Conservation (phyloP, 2,888 invertebrate species). For the Pimpla rufipes region DNA sequence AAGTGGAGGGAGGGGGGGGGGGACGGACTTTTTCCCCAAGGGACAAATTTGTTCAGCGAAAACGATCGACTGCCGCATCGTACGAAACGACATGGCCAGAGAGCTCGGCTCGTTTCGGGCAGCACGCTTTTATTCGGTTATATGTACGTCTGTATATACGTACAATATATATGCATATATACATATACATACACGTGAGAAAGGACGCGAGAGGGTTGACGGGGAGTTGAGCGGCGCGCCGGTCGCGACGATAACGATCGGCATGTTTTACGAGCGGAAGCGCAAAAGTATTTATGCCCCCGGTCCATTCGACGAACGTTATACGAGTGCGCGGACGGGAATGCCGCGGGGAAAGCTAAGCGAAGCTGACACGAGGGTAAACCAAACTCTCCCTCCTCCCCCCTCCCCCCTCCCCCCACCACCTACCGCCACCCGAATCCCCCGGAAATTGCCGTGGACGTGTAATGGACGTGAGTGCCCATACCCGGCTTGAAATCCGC, state of each 20-base stretch:
- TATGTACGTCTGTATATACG: constrained; percentile 7
- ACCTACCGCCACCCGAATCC: neutral
- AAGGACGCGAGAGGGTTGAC: constrained; percentile 49
- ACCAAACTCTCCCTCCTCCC: constrained; percentile 29
- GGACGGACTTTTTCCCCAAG: constrained; percentile 25
- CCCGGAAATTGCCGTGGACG: constrained; percentile 73
- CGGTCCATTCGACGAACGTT: constrained; percentile 70
- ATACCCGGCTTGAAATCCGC: constrained; percentile 64
- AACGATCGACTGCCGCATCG: constrained; percentile 24
- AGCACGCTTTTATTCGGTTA: constrained; percentile 41
- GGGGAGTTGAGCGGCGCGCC: constrained; percentile 54
- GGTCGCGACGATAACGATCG: constrained; percentile 65
- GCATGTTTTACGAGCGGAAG: constrained; percentile 71
- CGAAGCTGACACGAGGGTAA: constrained; percentile 54
- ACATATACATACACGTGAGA: constrained; percentile 18
- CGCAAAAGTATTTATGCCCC: constrained; percentile 73
- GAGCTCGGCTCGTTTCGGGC: constrained; percentile 34
- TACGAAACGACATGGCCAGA: constrained; percentile 25
- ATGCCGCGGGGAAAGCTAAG: constrained; percentile 52
- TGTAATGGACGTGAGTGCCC: constrained; percentile 68
- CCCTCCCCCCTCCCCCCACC: constrained; percentile 2
- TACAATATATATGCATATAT: constrained; percentile 9
- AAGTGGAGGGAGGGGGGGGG: constrained; percentile 32
- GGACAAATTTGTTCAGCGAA: constrained; percentile 47
- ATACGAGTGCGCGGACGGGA: constrained; percentile 62